Evolutionary conservation across 2,113 vertebrate genomes (phyloP).

Genomic region (Rissa tridactyla): DNA sequence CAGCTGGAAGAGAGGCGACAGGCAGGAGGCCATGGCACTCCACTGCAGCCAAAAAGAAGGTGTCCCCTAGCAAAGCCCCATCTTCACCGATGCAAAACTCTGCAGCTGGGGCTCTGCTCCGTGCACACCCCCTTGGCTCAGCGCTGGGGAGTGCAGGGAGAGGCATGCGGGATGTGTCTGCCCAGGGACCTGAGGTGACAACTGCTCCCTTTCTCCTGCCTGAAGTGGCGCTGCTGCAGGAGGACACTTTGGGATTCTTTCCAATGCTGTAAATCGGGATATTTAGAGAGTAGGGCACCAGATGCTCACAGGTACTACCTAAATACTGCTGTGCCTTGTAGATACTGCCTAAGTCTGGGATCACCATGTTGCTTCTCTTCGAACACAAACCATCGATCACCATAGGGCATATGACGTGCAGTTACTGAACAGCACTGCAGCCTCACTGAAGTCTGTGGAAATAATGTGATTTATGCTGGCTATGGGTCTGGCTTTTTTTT

Average conservation of each 20-base stretch:
- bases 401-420: fast-evolving
- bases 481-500: neutral
- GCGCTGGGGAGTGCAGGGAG: neutral
- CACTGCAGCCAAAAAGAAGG: neutral
- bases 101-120: neutral
- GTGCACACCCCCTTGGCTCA: neutral
- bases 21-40: neutral
- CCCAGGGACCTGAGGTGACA: neutral
- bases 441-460: neutral
- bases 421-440: neutral
- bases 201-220: neutral
- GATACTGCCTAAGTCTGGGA: neutral
- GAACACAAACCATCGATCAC: neutral
- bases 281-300: neutral
- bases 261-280: neutral
- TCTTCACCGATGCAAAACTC: neutral
- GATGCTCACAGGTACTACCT: neutral
- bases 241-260: neutral
- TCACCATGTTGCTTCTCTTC: fast-evolving
- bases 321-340: neutral
- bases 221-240: neutral
- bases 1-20: neutral
- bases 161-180: fast-evolving
- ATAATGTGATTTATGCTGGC: neutral
- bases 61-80: neutral